Conservation (phyloP, 1,140 invertebrate species). For the Drosophila seguyi region DNA sequence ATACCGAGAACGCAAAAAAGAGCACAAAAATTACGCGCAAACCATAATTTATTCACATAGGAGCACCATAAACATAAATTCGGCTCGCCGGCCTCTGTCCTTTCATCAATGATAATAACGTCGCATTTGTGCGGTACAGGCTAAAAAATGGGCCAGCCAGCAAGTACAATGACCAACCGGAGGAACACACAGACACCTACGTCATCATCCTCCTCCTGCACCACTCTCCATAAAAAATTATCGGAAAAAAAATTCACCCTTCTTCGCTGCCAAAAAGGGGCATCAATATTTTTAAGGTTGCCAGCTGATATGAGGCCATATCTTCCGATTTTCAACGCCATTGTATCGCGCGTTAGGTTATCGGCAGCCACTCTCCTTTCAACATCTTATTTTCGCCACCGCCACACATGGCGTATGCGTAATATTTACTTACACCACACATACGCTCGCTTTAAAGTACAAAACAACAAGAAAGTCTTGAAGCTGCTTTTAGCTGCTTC, state of each 20-base stretch:
- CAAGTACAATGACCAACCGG: slow-evolving; percentile 63
- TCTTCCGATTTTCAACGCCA: slow-evolving; percentile 72
- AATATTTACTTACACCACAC: slow-evolving; percentile 64
- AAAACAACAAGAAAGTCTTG: slow-evolving; percentile 5
- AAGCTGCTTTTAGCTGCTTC: slow-evolving; percentile 33
- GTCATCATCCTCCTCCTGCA: slow-evolving; percentile 15
- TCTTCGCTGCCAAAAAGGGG: not conserved
- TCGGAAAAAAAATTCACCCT: slow-evolving; percentile 9
- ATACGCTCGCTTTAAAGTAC: slow-evolving; percentile 41
- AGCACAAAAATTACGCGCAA: slow-evolving; percentile 29
- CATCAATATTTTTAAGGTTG: slow-evolving; percentile 48
- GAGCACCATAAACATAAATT: slow-evolving; percentile 65
- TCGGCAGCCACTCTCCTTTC: slow-evolving; percentile 23
- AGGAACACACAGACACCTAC: slow-evolving; percentile 41
- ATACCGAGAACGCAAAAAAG: slow-evolving; percentile 45
- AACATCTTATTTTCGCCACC: slow-evolving; percentile 43
- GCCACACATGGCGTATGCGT: slow-evolving; percentile 62
- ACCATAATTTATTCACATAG: slow-evolving; percentile 70
- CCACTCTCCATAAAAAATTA: not conserved
- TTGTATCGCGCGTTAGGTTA: slow-evolving; percentile 43
- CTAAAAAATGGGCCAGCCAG: slow-evolving; percentile 41
- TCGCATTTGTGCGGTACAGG: slow-evolving; percentile 67
- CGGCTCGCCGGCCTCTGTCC: slow-evolving; percentile 62
- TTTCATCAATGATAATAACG: slow-evolving; percentile 79
- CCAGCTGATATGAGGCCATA: slow-evolving; percentile 53